Evolutionary conservation across 2,888 invertebrate genomes (phyloP).

Genomic region (Dione vanillae): DNA sequence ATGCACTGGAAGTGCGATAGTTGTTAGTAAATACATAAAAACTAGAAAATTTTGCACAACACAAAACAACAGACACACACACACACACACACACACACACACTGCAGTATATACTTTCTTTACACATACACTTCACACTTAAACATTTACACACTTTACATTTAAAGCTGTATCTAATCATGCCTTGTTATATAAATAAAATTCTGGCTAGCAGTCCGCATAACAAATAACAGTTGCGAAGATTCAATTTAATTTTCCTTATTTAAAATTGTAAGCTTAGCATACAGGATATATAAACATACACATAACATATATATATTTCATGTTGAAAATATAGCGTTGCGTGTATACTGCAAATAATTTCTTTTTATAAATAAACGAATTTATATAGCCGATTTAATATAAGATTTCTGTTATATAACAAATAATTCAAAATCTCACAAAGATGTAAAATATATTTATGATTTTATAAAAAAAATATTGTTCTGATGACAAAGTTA

Average conservation of each 20-base stretch:
- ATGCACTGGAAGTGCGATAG: constrained; percentile 28
- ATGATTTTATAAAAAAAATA: not conserved
- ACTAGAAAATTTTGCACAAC: not conserved
- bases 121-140: too few relatives aligned
- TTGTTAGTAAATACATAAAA: constrained; percentile 11
- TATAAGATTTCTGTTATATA: not conserved
- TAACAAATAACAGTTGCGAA: constrained; percentile 14
- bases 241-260: not conserved
- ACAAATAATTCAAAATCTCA: not conserved
- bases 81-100: too few relatives aligned
- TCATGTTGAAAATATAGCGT: not conserved
- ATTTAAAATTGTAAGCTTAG: not conserved
- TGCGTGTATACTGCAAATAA: not conserved
- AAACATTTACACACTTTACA: not conserved
- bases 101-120: too few relatives aligned
- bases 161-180: not conserved
- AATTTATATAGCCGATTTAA: not conserved
- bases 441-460: not conserved
- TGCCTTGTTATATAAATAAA: not conserved
- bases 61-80: too few relatives aligned
- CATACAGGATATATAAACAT: not conserved
- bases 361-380: not conserved
- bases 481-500: not conserved
- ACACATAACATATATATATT: not conserved
- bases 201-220: not conserved